Evolutionary conservation across 2,888 invertebrate genomes (phyloP).

Genomic region (Oligia strigilis): DNA sequence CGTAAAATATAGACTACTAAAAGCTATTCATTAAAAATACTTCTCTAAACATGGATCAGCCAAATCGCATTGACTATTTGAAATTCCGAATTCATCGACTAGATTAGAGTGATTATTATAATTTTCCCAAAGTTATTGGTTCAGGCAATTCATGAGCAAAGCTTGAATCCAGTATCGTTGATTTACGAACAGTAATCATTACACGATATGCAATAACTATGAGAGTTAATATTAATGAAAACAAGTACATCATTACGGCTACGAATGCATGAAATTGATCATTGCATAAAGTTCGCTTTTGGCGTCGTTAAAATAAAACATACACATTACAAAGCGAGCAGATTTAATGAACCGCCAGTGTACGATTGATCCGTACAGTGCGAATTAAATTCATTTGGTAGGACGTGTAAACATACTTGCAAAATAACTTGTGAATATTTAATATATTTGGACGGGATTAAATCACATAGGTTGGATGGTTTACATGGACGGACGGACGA

Average conservation of each 20-base stretch:
- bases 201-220: neutral
- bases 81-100: neutral
- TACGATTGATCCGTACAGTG: constrained; percentile 24
- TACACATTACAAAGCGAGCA: constrained; percentile 13
- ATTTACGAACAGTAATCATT: constrained; percentile 9
- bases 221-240: constrained; percentile 18
- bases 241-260: constrained; percentile 22
- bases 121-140: constrained; percentile 5
- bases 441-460: constrained; percentile 46
- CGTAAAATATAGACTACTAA: neutral
- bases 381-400: constrained; percentile 41
- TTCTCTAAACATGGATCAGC: neutral
- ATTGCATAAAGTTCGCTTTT: constrained; percentile 29
- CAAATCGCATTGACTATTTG: neutral
- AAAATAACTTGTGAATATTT: constrained; percentile 53
- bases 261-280: constrained; percentile 36
- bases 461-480: constrained; percentile 41
- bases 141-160: neutral
- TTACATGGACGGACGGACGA: constrained; percentile 36
- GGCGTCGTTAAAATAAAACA: constrained; percentile 28
- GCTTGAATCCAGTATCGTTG: neutral
- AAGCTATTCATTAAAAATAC: neutral
- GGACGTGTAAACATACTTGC: constrained; percentile 54
- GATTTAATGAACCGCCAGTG: constrained; percentile 52
- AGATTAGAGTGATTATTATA: neutral